These are phyloP conservation scores for Clarias laeviceps DNA, from an alignment of 2,797 vertebrate genomes.

Conservation along the genomic window DNA sequence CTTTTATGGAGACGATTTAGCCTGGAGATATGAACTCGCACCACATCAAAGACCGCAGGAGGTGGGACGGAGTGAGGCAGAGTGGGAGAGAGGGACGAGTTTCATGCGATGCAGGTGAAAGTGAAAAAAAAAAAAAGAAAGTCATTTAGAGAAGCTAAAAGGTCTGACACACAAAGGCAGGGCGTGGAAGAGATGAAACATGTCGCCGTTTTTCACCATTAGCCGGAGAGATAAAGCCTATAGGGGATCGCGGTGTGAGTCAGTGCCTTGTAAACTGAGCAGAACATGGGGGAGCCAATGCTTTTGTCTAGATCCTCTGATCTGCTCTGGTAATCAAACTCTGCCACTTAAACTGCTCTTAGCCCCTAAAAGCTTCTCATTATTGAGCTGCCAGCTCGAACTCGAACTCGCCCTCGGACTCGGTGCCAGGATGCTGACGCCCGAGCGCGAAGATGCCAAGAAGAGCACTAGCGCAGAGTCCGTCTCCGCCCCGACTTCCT, in stretches of 20 bases:
- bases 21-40: slow-evolving; percentile 31
- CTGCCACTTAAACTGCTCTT: slow-evolving; percentile 71
- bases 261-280: slow-evolving; percentile 64
- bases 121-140: slow-evolving; percentile 37
- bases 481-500: not conserved
- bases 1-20: slow-evolving; percentile 39
- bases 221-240: slow-evolving; percentile 49
- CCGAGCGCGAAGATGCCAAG: slow-evolving; percentile 54
- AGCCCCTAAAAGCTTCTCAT: slow-evolving; percentile 72
- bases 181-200: slow-evolving; percentile 47
- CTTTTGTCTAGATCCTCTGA: slow-evolving; percentile 67
- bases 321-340: slow-evolving; percentile 79
- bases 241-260: slow-evolving; percentile 61
- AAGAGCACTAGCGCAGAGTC: slow-evolving; percentile 31
- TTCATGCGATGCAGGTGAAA: slow-evolving; percentile 45
- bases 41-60: slow-evolving; percentile 43
- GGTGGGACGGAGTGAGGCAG: not conserved
- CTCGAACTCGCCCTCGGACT: slow-evolving; percentile 52
- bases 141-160: slow-evolving; percentile 39
- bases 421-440: slow-evolving; percentile 57
- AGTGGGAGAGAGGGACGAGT: not conserved
- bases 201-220: slow-evolving; percentile 40
- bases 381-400: slow-evolving; percentile 69
- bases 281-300: slow-evolving; percentile 62
- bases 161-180: slow-evolving; percentile 33